Evolutionary conservation across 1,140 invertebrate genomes (phyloP), one percentile per base, ranked within the genome.

Genomic region (Apis cerana): DNA sequence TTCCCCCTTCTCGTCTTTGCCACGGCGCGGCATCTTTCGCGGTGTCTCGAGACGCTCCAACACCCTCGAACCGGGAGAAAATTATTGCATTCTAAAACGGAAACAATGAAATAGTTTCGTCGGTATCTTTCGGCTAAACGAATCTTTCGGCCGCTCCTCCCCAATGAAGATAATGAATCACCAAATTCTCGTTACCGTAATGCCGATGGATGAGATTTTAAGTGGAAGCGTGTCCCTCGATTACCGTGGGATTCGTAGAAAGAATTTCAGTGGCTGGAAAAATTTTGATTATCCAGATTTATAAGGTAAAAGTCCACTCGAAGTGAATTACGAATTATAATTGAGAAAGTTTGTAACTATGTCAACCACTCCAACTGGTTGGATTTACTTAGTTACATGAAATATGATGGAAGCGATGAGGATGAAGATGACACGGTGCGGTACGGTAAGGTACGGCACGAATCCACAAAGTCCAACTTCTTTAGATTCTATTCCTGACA

Each of bases 361-460:
- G 48, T 33, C 15, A 15, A 43, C 21, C 75, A 70, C 75, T 82
- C 75, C 67, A 78, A 77, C 75, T 78, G 75, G 58, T n/a, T 54
- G 65, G 50, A 54, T 82, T 82, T 79, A 33, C 56, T 79, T 78
- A 67, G 68, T 69, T 85, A 80, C 85, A 76, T 68, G 74, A 70
- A 69, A 82, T 65, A 76, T 56, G 75, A 65, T 61, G 70, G 69
- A 74, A 70, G 65, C 75, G n/a, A 76, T 76, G 68, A 77, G 75
- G 75, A 75, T 56, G 54, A 68, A 70, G 82, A 88, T 85, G 88
- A 90, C 88, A 89, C 89, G 83, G 85, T 85, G 76, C 85, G 91
- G 90, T 89, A 90, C 90, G 82, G 71, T 85, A 68, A 84, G 90
- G 85, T 67, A 88, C 83, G 90, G 88, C 89, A 91, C 90, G 88